Conservation (phyloP, 2,797 vertebrate species). For the Hephaestus fuliginosus region DNA sequence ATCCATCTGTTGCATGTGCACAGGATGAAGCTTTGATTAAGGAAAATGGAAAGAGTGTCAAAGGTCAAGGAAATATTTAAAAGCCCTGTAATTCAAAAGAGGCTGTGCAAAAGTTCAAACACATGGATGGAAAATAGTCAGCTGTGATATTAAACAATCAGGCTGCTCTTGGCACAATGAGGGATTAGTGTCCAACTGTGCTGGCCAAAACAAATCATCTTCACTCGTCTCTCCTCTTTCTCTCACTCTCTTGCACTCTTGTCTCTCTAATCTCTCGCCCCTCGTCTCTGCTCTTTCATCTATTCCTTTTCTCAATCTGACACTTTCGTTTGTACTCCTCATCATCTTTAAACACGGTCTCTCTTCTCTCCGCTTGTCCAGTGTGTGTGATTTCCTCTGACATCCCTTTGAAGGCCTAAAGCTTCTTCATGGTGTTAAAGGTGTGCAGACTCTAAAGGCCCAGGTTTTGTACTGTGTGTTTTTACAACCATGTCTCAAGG, state of each 20-base stretch:
- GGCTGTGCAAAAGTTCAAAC: slow-evolving; percentile 4
- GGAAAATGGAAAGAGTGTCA: not conserved
- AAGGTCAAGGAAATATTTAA: slow-evolving; percentile 3
- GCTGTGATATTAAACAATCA: slow-evolving; percentile 54
- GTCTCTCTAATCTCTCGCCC: no score
- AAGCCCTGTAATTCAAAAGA: slow-evolving; percentile 4
- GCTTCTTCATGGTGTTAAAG: not conserved
- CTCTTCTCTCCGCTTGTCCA: not conserved
- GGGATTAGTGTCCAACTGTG: slow-evolving; percentile 12
- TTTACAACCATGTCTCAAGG: not conserved
- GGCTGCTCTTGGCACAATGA: slow-evolving; percentile 22
- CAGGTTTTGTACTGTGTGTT: not conserved
- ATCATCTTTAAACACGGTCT: not conserved
- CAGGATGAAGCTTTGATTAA: not conserved
- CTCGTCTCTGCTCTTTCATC: not conserved
- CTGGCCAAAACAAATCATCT: slow-evolving; percentile 23
- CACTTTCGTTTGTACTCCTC: not conserved
- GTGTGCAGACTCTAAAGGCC: not conserved
- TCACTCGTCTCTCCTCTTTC: not conserved
- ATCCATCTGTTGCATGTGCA: not conserved
- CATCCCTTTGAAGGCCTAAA: not conserved
- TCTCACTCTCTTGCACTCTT: not conserved
- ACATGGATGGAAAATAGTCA: slow-evolving; percentile 46
- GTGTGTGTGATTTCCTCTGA: not conserved
- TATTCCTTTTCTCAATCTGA: not conserved